Percentiles rank a stretch among this genome's conserved stretches.
These are phyloP conservation scores for Neoarius graeffei DNA, from an alignment of 2,113 vertebrate species.

Conservation along the genomic window DNA sequence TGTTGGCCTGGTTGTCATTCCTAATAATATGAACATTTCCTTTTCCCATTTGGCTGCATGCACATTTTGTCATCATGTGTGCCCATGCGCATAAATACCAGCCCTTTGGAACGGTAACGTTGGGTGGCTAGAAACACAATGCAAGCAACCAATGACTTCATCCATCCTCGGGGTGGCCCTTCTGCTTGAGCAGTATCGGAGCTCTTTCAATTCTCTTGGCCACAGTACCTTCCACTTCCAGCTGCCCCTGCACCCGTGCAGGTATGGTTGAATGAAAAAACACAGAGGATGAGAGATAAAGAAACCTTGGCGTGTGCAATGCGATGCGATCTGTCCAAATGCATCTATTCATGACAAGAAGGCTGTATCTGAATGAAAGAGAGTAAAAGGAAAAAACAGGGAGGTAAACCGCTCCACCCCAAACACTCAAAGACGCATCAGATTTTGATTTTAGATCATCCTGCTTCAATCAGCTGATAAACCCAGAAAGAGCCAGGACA, in stretches of 20 bases:
- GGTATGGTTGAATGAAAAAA: constrained; percentile 34
- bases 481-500: constrained; percentile 62
- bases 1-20: constrained; percentile 46
- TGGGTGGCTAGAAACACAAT: constrained; percentile 25
- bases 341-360: constrained; percentile 16
- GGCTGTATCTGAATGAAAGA: constrained; percentile 21
- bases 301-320: constrained; percentile 13
- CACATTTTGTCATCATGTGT: constrained; percentile 33
- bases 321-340: constrained; percentile 6
- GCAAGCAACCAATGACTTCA: constrained; percentile 48
- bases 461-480: constrained; percentile 11
- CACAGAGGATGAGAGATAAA: constrained; percentile 26
- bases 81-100: constrained; percentile 48
- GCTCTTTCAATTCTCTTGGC: constrained; percentile 22
- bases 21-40: constrained; percentile 54
- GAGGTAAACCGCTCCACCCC: background rate
- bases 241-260: constrained; percentile 14
- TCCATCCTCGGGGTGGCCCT: constrained; percentile 40
- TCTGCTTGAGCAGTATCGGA: constrained; percentile 28
- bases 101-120: constrained; percentile 14
- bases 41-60: constrained; percentile 42
- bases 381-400: constrained; percentile 7
- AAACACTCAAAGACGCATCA: constrained; percentile 17
- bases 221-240: constrained; percentile 28
- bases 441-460: constrained; percentile 29